phyloP scores from a whole-genome alignment of 2,113 vertebrate genomes.

The Apus apus region DNA sequence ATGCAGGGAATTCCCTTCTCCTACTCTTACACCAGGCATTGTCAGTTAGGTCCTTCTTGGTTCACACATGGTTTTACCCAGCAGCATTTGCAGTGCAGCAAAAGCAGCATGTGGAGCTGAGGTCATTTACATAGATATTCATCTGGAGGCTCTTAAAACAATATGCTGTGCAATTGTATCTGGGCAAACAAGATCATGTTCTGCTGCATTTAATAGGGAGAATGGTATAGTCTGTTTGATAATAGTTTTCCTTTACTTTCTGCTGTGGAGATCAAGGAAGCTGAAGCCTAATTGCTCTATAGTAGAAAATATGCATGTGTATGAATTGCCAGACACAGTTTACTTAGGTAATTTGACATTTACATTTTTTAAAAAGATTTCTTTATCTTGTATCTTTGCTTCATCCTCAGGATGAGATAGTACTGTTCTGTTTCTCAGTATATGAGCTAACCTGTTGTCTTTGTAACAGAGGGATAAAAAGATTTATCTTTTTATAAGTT shows the following conservation, averaged over 20 bases:
- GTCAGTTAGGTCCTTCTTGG: not conserved
- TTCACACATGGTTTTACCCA: not conserved
- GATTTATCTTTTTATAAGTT: constrained; percentile 24
- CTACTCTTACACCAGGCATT: not conserved
- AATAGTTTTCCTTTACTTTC: not conserved
- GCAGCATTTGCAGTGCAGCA: not conserved
- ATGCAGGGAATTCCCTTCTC: not conserved
- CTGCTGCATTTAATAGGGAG: not conserved
- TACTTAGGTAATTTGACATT: constrained; percentile 34
- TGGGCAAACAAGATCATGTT: not conserved
- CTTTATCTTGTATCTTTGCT: constrained; percentile 35
- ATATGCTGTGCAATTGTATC: not conserved
- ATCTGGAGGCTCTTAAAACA: not conserved
- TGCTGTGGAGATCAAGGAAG: not conserved
- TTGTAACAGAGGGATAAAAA: constrained; percentile 27
- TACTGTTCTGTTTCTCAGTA: not conserved
- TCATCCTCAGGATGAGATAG: constrained; percentile 60
- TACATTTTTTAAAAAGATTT: not conserved
- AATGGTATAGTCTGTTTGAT: not conserved
- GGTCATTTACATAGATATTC: not conserved
- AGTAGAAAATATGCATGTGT: not conserved
- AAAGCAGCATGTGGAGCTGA: not conserved
- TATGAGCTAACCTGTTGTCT: constrained; percentile 64
- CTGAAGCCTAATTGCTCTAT: not conserved
- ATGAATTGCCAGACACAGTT: not conserved